Conservation (phyloP, 2,888 invertebrate genomes). For the Eudemis profundana region DNA sequence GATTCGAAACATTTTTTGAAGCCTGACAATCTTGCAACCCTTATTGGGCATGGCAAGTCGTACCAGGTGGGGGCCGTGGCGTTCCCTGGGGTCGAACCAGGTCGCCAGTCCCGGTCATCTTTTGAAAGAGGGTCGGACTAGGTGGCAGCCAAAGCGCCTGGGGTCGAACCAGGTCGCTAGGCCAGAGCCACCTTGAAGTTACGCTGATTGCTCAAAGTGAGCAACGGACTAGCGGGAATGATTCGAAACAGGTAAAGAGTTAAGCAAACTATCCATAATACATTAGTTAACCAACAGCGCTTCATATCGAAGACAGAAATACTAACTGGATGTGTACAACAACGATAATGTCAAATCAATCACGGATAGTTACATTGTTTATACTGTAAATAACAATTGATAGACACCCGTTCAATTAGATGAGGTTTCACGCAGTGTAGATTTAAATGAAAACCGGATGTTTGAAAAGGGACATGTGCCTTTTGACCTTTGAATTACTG, state of each 20-base stretch:
- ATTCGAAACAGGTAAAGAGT: slow-evolving; percentile 32
- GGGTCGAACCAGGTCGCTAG: too few relatives aligned
- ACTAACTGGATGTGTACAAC: slow-evolving; percentile 8
- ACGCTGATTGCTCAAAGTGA: too few relatives aligned
- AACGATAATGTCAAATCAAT: slow-evolving; percentile 34
- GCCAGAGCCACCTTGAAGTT: too few relatives aligned
- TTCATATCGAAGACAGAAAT: slow-evolving; percentile 5
- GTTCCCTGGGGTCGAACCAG: too few relatives aligned
- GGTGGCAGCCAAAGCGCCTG: too few relatives aligned
- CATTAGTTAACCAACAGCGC: not conserved
- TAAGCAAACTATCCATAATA: slow-evolving; percentile 1
- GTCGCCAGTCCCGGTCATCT: too few relatives aligned
- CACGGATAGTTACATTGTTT: slow-evolving; percentile 9
- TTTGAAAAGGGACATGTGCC: not conserved
- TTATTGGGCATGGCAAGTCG: too few relatives aligned
- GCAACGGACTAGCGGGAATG: too few relatives aligned
- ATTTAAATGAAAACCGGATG: slow-evolving; percentile 14
- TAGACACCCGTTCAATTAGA: slow-evolving; percentile 35
- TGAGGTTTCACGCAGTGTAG: slow-evolving; percentile 14
- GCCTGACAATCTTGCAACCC: too few relatives aligned
- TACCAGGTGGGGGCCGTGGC: too few relatives aligned
- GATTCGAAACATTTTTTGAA: slow-evolving; percentile 29
- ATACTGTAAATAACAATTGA: slow-evolving; percentile 26
- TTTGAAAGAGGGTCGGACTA: too few relatives aligned
- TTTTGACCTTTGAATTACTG: not conserved